Evolutionary conservation across 2,113 vertebrate genomes (phyloP).

Genomic region (Leucopsar rothschildi): DNA sequence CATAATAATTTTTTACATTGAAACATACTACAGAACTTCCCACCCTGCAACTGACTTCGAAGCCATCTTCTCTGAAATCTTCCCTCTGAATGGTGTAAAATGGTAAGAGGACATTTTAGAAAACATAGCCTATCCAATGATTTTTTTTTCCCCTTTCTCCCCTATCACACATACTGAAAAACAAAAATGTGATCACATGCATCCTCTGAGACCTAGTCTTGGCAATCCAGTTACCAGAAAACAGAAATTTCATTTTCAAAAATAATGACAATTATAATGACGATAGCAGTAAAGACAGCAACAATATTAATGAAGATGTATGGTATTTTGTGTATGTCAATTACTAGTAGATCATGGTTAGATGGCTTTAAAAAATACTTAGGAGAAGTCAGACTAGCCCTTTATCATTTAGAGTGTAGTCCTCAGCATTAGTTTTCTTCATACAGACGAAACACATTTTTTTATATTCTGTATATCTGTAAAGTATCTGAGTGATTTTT

Average conservation of each 20-base stretch:
- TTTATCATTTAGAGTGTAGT: neutral
- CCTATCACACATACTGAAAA: neutral
- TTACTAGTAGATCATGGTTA: neutral
- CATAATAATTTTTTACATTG: neutral
- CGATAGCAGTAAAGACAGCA: neutral
- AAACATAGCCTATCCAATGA: neutral
- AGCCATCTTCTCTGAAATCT: neutral
- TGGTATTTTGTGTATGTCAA: neutral
- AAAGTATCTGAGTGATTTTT: neutral
- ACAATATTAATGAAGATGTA: neutral
- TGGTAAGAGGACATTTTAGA: neutral
- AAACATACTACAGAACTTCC: neutral
- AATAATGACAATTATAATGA: neutral
- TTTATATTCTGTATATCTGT: neutral
- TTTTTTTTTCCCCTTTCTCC: neutral
- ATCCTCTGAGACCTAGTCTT: neutral
- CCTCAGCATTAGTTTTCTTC: neutral
- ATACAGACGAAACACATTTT: neutral
- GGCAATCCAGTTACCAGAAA: neutral
- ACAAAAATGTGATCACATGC: neutral
- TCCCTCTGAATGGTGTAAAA: neutral
- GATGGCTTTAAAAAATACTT: neutral
- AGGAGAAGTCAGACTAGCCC: neutral
- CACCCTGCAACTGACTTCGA: neutral
- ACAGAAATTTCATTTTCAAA: neutral